Evolutionary conservation across 2,888 invertebrate species (phyloP), one percentile per base, ranked within the genome.

Genomic region (Euzophera pinguis): DNA sequence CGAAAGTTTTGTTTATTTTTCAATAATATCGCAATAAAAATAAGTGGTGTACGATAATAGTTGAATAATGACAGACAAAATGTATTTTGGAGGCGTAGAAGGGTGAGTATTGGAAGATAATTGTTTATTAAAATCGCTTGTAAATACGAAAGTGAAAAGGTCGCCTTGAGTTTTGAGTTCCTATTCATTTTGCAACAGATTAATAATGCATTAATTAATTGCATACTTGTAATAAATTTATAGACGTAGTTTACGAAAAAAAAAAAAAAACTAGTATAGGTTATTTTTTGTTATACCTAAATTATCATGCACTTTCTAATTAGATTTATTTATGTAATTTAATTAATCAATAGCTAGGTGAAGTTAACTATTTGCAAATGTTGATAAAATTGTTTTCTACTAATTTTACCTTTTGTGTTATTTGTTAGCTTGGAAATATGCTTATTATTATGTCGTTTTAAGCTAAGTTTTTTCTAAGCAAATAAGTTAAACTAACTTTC

Each of bases 61-160:
- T 43, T 10, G 12, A 22, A 37, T 5, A 55, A 49, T 51, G 51
- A 14, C 13, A 8, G 35, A 14, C 17, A 37, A 17, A 13, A 71
- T 67, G 81, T 85, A 76, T 71, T 89, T 87, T 57, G 89, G 86
- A 43, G 89, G 89, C 38, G 81, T 88, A 27, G 89, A 89, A 71
- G 89, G 89, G 89, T 89, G 58, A 77, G 86, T 75, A 53, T 61
- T 59, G 3, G 37, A 52, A 12, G 53, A 39, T 59, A 59, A 56
- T 54, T 52, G 34, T 29, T 43, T 53, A 22, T 35, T 22, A 35
- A 32, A 58, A 56, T 58, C 60, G 60, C 64, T 57, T 57, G 50
- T 54, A 54, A 48, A 41, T 35, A 13, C 58, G 81, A 87, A 81
- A 87, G 87, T 85, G 73, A 81, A 85, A 83, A 81, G 77, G 60